Evolutionary conservation across 2,113 vertebrate species (phyloP).

Genomic region (Spilogale gracilis): DNA sequence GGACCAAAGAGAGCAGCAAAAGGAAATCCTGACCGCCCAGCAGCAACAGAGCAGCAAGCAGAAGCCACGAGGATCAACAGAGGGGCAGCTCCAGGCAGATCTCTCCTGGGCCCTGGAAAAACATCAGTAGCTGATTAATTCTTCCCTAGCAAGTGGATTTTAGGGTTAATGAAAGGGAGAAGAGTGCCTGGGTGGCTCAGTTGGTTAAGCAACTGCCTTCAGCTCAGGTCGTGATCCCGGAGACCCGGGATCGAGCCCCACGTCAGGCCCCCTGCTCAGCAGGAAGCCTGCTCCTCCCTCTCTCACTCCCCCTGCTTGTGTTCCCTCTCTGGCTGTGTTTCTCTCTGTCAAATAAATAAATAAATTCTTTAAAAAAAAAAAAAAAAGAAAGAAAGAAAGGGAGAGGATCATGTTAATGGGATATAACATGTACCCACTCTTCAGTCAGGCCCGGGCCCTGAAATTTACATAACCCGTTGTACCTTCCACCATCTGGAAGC

Average conservation of each 20-base stretch:
- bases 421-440: slow-evolving; percentile 44
- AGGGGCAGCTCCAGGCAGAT: not conserved
- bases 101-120: not conserved
- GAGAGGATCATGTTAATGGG: slow-evolving; percentile 22
- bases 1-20: not conserved
- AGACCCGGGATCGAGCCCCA: too few species aligned
- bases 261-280: too few species aligned
- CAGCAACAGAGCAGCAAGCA: not conserved
- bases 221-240: too few species aligned
- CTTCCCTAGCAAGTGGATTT: slow-evolving; percentile 37
- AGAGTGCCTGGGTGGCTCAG: too few species aligned
- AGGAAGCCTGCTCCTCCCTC: too few species aligned
- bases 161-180: slow-evolving; percentile 56
- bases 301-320: too few species aligned
- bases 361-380: too few species aligned
- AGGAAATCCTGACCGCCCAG: not conserved
- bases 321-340: too few species aligned
- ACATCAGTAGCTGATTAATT: not conserved
- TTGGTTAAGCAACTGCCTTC: too few species aligned
- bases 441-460: not conserved
- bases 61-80: not conserved
- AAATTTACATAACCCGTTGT: not conserved
- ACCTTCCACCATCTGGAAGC: not conserved
- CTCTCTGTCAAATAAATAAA: too few species aligned
- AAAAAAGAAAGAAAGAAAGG: not conserved